Percentiles rank a stretch among this genome's conserved stretches.
Evolutionary conservation across 1,140 invertebrate genomes (phyloP).

Genomic region (Meloidogyne hapla): DNA sequence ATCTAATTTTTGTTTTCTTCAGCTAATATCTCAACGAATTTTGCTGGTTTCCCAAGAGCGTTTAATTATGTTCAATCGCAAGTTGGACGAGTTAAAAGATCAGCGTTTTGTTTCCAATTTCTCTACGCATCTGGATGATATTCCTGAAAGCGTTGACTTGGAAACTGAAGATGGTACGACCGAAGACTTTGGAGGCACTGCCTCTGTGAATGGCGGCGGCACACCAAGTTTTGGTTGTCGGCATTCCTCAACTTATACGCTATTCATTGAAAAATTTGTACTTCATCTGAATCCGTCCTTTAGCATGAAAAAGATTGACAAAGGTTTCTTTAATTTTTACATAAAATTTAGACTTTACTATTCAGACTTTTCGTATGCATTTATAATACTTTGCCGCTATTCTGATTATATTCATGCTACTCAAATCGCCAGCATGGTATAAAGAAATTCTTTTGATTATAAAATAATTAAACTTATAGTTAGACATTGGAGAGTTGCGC

Average conservation of each 20-base stretch:
- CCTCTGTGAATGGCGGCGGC: background rate
- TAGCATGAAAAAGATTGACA: slow-evolving; percentile 27
- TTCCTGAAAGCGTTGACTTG: slow-evolving; percentile 19
- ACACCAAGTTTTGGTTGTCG: background rate
- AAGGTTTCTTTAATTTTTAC: slow-evolving; percentile 21
- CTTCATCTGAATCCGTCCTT: slow-evolving; percentile 25
- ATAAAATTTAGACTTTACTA: background rate
- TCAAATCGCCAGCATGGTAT: background rate
- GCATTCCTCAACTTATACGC: background rate
- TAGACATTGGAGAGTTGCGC: slow-evolving; percentile 23
- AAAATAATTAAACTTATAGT: background rate
- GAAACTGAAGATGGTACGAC: slow-evolving; percentile 22
- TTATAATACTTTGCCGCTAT: slow-evolving; percentile 22
- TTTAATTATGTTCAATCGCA: slow-evolving; percentile 25
- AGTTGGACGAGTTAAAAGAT: slow-evolving; percentile 32
- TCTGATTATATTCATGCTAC: slow-evolving; percentile 22
- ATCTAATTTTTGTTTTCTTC: background rate
- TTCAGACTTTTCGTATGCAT: slow-evolving; percentile 17
- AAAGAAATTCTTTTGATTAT: background rate
- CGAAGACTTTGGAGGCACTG: background rate
- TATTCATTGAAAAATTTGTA: slow-evolving; percentile 11
- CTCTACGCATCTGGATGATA: slow-evolving; percentile 14
- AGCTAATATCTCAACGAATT: slow-evolving; percentile 34
- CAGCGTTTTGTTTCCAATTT: slow-evolving; percentile 23
- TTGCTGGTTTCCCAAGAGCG: slow-evolving; percentile 35